Conservation (phyloP, 1,140 invertebrate species). For the Brachionus rubens region DNA sequence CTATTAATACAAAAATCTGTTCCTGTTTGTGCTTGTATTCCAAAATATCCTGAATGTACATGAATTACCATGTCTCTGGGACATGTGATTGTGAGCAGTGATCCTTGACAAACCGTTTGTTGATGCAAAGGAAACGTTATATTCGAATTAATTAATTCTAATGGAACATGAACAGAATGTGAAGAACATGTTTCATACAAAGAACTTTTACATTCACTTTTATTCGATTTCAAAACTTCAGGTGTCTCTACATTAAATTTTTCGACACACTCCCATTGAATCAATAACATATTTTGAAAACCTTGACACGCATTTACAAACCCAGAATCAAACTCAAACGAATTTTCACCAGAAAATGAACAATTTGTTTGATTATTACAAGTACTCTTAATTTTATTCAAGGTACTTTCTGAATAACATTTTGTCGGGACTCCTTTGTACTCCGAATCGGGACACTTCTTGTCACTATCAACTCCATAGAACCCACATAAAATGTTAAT, state of each 20-base stretch:
- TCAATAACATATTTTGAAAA: slow-evolving; percentile 12
- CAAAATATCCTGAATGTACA: slow-evolving; percentile 40
- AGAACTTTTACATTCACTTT: too few species aligned
- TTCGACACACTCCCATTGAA: slow-evolving; percentile 37
- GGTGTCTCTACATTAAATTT: too few species aligned
- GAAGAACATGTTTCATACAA: slow-evolving; percentile 7
- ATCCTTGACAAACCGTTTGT: slow-evolving; percentile 34
- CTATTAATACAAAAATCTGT: not conserved
- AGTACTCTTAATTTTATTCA: not conserved
- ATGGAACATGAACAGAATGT: not conserved
- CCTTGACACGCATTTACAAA: slow-evolving; percentile 15
- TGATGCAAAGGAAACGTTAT: slow-evolving; percentile 17
- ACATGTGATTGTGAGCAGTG: not conserved
- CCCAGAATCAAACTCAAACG: not conserved
- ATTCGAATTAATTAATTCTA: not conserved
- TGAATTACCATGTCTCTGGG: slow-evolving; percentile 8
- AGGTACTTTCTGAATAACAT: slow-evolving; percentile 1
- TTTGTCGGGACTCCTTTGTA: slow-evolving; percentile 3
- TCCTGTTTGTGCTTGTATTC: slow-evolving; percentile 1
- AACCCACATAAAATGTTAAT: slow-evolving; percentile 27
- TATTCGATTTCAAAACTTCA: too few species aligned
- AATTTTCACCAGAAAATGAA: not conserved
- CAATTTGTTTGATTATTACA: slow-evolving; percentile 34
- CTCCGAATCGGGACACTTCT: not conserved
- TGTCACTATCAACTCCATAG: slow-evolving; percentile 7